Evolutionary conservation across 2,888 invertebrate species (phyloP).

Genomic region (Perizoma flavofasciatum): DNA sequence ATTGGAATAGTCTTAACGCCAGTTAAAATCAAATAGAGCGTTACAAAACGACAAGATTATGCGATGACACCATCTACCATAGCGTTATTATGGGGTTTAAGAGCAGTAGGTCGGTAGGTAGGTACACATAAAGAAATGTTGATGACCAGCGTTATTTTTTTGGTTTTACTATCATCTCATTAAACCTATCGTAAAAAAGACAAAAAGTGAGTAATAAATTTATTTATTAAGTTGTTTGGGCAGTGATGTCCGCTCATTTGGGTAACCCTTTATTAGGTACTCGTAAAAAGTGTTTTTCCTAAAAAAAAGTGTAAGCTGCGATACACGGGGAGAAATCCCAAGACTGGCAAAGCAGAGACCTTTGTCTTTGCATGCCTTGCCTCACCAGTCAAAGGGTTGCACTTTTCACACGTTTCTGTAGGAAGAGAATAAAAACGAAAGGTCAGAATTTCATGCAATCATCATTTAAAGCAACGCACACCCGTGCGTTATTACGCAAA

Average conservation of each 20-base stretch:
- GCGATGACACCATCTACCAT: not conserved
- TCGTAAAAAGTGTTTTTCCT: not conserved
- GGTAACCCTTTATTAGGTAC: slow-evolving; percentile 4
- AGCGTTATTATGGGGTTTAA: no score
- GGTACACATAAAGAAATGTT: no score
- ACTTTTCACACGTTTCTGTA: no score
- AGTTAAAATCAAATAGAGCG: slow-evolving; percentile 34
- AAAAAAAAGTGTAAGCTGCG: not conserved
- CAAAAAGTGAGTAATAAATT: slow-evolving; percentile 32
- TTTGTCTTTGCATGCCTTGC: no score
- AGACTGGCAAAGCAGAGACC: no score
- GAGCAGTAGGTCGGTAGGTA: slow-evolving; percentile 24
- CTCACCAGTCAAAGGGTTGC: no score
- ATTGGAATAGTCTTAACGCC: slow-evolving; percentile 18
- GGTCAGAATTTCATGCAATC: no score
- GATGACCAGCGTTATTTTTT: slow-evolving; percentile 33
- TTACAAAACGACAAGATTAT: slow-evolving; percentile 15
- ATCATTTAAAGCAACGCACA: no score
- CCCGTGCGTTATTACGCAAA: no score
- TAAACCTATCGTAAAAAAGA: slow-evolving; percentile 38
- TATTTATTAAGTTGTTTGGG: slow-evolving; percentile 41
- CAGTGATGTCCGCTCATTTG: slow-evolving; percentile 36
- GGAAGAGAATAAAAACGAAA: no score
- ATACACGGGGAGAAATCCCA: no score
- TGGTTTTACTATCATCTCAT: slow-evolving; percentile 40